A percentile compares a stretch with the other conserved stretches of the same genome.
These are phyloP conservation scores for Lochmaea crataegi DNA, from an alignment of 2,888 invertebrate genomes.

Conservation along the genomic window DNA sequence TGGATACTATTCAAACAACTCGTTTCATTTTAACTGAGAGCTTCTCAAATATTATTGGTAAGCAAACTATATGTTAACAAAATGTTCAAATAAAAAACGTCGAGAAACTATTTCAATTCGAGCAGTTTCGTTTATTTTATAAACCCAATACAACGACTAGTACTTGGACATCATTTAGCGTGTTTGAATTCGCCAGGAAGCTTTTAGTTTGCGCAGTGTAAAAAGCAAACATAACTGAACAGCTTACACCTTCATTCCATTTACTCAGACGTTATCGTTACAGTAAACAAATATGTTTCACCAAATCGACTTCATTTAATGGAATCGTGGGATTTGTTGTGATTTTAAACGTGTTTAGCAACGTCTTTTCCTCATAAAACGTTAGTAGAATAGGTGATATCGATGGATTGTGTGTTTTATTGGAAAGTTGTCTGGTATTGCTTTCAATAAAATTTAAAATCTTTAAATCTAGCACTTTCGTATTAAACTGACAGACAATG, in stretches of 20 bases:
- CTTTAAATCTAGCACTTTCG: not conserved
- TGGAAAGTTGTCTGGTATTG: not conserved
- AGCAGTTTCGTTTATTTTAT: not conserved
- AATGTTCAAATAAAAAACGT: not conserved
- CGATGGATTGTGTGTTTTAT: not conserved
- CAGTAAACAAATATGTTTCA: slow-evolving; percentile 21
- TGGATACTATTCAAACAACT: no score
- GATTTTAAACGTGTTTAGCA: slow-evolving; percentile 14
- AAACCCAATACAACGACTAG: not conserved
- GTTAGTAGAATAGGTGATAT: not conserved
- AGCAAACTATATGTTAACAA: not conserved
- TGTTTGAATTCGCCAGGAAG: slow-evolving; percentile 20
- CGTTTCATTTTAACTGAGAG: no score
- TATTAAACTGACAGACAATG: no score
- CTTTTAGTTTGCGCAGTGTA: slow-evolving; percentile 19
- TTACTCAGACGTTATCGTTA: slow-evolving; percentile 20
- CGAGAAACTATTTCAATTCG: not conserved
- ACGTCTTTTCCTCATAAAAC: slow-evolving; percentile 1
- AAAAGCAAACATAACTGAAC: slow-evolving; percentile 19
- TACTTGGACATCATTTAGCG: slow-evolving; percentile 12
- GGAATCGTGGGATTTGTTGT: slow-evolving; percentile 13
- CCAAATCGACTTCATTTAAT: slow-evolving; percentile 24
- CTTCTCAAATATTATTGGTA: no score
- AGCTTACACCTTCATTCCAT: slow-evolving; percentile 18
- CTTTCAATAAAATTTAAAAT: not conserved